These are phyloP conservation scores for Marasmarcha lunaedactyla DNA, from an alignment of 2,888 invertebrate species.

Conservation along the genomic window DNA sequence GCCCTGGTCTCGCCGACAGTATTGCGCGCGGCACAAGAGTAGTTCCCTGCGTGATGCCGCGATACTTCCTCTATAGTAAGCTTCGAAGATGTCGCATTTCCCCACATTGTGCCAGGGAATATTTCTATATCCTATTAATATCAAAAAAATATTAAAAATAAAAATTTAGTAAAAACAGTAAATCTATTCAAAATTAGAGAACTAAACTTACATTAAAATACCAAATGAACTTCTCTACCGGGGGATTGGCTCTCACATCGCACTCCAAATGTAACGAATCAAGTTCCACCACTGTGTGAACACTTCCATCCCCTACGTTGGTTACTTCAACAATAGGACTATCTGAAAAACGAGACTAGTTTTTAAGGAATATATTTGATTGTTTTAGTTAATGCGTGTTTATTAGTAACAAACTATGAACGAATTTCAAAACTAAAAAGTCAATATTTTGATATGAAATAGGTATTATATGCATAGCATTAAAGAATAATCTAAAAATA, in stretches of 20 bases:
- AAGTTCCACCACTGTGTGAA: conserved; percentile 47
- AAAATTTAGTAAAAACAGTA: too few relatives aligned
- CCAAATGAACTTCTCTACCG: conserved; percentile 47
- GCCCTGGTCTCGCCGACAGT: conserved; percentile 44
- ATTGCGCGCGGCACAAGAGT: conserved; percentile 50
- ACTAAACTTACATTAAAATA: conserved; percentile 51
- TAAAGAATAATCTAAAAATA: too few relatives aligned
- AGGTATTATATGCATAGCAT: too few relatives aligned
- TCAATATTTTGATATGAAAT: too few relatives aligned
- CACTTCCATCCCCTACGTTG: conserved; percentile 36
- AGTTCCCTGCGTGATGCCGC: conserved; percentile 41
- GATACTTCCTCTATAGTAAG: conserved; percentile 39
- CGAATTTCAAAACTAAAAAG: too few relatives aligned
- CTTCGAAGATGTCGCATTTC: conserved; percentile 26
- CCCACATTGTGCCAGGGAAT: conserved; percentile 39
- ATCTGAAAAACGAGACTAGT: conserved; percentile 31
- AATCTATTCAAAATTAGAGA: too few relatives aligned
- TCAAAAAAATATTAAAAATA: conserved; percentile 11
- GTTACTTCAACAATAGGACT: conserved; percentile 55
- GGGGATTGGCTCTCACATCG: conserved; percentile 55
- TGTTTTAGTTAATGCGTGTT: too few relatives aligned
- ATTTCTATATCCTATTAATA: conserved; percentile 55
- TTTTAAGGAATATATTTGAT: too few relatives aligned
- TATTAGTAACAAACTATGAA: too few relatives aligned
- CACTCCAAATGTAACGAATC: conserved; percentile 50